Conservation (phyloP, 2,113 vertebrate genomes). For the Zeus faber region DNA sequence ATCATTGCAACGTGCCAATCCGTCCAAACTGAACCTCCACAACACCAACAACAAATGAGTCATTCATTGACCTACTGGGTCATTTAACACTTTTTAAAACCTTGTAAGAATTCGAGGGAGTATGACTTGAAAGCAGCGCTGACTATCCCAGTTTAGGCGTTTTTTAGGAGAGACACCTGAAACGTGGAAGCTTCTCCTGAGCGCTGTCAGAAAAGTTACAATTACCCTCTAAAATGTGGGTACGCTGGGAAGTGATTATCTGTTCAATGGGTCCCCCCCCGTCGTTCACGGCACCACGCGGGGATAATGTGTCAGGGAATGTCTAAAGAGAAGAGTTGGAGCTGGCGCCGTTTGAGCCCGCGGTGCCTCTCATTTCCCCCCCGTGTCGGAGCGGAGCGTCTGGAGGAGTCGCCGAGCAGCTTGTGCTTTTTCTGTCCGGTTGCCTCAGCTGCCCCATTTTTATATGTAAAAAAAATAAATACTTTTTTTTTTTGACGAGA, state of each 20-base stretch:
- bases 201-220: background rate
- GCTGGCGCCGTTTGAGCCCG: conserved; percentile 43
- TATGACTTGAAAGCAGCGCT: too few species aligned
- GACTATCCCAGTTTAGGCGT: too few species aligned
- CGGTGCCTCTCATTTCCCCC: conserved; percentile 45
- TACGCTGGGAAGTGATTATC: conserved; percentile 34
- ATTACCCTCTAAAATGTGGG: conserved; percentile 17
- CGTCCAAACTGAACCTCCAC: too few species aligned
- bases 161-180: too few species aligned
- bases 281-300: conserved; percentile 29
- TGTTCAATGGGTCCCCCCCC: conserved; percentile 5
- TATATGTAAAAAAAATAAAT: too few species aligned
- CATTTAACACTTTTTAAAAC: too few species aligned
- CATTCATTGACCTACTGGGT: too few species aligned
- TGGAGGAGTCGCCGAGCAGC: background rate
- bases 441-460: background rate
- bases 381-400: conserved; percentile 13
- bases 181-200: too few species aligned
- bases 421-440: background rate
- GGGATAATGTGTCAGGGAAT: conserved; percentile 48
- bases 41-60: too few species aligned
- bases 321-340: conserved; percentile 26
- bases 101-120: too few species aligned
- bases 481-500: too few species aligned
- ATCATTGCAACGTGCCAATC: too few species aligned